These are phyloP conservation scores for Trachelus iudaicus DNA, from an alignment of 2,888 invertebrate species.

Conservation along the genomic window DNA sequence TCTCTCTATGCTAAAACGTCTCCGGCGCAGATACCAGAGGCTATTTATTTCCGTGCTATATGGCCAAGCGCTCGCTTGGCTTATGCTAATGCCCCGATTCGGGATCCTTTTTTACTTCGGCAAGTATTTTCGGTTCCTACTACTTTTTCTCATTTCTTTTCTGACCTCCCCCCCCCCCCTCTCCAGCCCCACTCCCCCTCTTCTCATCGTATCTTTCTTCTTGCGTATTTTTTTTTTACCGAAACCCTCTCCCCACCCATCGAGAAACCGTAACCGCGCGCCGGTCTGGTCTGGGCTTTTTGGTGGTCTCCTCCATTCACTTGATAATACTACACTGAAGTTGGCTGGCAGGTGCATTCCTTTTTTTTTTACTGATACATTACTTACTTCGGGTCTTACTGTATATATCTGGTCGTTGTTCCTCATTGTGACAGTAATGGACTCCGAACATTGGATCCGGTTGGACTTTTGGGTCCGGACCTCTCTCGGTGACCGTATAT, in stretches of 20 bases:
- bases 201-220: slow-evolving; percentile 25
- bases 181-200: too few relatives aligned
- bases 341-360: too few relatives aligned
- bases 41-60: slow-evolving; percentile 62
- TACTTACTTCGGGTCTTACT: too few relatives aligned
- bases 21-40: slow-evolving; percentile 49
- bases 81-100: slow-evolving; percentile 58
- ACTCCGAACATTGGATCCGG: too few relatives aligned
- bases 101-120: slow-evolving; percentile 15
- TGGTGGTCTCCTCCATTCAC: too few relatives aligned
- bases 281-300: too few relatives aligned
- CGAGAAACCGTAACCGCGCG: neutral
- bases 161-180: slow-evolving; percentile 19
- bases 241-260: slow-evolving; percentile 26
- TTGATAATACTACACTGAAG: too few relatives aligned
- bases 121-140: slow-evolving; percentile 19
- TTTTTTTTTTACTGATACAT: too few relatives aligned
- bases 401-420: too few relatives aligned
- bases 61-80: slow-evolving; percentile 49
- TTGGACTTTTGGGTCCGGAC: too few relatives aligned
- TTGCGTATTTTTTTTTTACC: slow-evolving; percentile 29
- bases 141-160: slow-evolving; percentile 18
- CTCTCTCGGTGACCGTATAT: too few relatives aligned
- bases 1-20: slow-evolving; percentile 14
- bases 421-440: too few relatives aligned